A percentile compares a stretch with the other conserved stretches of the same genome.
Evolutionary conservation across 2,113 vertebrate species (phyloP).

Genomic region (Pardalotus punctatus): DNA sequence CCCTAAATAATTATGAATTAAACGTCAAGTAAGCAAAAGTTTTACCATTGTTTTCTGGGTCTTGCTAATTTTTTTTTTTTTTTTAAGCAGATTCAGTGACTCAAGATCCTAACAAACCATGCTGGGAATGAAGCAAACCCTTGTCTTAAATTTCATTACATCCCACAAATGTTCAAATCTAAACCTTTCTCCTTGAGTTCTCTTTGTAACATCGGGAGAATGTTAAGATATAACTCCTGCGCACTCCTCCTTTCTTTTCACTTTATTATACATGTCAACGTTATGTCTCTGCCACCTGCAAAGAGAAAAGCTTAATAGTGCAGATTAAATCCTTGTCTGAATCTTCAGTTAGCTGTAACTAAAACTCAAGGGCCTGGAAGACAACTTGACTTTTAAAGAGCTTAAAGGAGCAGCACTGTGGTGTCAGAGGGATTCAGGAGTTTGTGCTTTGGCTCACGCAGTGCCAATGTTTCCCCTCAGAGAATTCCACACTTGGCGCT

Average conservation of each 20-base stretch:
- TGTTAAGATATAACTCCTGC: background rate
- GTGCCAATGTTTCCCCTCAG: background rate
- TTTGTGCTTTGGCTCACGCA: background rate
- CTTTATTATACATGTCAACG: background rate
- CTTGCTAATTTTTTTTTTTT: background rate
- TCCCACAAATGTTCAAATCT: background rate
- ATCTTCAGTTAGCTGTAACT: conserved; percentile 28
- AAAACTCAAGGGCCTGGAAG: conserved; percentile 11
- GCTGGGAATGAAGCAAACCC: background rate
- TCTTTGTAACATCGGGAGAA: background rate
- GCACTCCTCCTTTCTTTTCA: background rate
- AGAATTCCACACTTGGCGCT: background rate
- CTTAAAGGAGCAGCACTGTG: background rate
- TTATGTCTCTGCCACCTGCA: conserved; percentile 26
- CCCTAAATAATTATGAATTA: background rate
- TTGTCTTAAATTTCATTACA: background rate
- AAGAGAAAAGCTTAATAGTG: conserved; percentile 23
- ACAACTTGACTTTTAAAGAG: conserved; percentile 9
- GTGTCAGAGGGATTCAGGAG: background rate
- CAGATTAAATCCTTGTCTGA: conserved; percentile 40
- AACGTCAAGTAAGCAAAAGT: background rate
- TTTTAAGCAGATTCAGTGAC: background rate
- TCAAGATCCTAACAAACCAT: background rate
- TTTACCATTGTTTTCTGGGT: background rate
- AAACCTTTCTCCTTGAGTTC: background rate